Evolutionary conservation across 1,140 invertebrate genomes (phyloP), one percentile per base, ranked within the genome.

Genomic region (Platyura marginata): DNA sequence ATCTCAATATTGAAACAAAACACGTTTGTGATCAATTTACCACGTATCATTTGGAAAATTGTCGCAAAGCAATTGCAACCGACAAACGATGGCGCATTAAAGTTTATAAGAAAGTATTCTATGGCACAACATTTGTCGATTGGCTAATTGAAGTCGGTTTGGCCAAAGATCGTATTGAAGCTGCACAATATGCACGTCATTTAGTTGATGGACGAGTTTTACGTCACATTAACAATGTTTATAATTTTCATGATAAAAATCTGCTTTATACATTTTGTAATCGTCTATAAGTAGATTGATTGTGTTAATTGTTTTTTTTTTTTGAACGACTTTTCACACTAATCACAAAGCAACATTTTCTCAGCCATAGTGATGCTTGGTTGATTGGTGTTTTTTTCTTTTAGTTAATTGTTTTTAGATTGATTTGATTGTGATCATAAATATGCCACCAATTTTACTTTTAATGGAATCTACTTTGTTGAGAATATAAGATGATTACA

Each of bases 21-120:
- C 74, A 81, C 46, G 77, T 88, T 37, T 89, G 89, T 54, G 83
- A 92, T 46, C 85, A 93, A 57, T 96, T 94, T 62, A 73, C 74
- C 18, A 77, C 71, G 21, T 84, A 90, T 59, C 81, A 94, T 60
- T 66, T 87, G 54, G 71, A 78, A 9, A 81, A 79, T 48, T 93
- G 89, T 65, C 71, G 72, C 38, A 66, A 70, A 46, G 77, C 81
- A 34, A 87, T 94, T 55, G 79, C 82, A 15, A 72, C 71, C 49
- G 78, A 84, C 57, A 72, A 67, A 61, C 72, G 81, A 49, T 78
- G 79, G 67, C 64, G 81, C 40, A 69, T 88, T 46, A 75, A 74
- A 47, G 69, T 74, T 4, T 87, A 88, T 50, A 70, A 70, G 29
- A 69, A 72, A 47, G 85, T 82, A 10, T 95, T 96, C 57, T 77